Evolutionary conservation across 1,140 invertebrate genomes (phyloP), one percentile per base, ranked within the genome.

Genomic region (Fopius arisanus): DNA sequence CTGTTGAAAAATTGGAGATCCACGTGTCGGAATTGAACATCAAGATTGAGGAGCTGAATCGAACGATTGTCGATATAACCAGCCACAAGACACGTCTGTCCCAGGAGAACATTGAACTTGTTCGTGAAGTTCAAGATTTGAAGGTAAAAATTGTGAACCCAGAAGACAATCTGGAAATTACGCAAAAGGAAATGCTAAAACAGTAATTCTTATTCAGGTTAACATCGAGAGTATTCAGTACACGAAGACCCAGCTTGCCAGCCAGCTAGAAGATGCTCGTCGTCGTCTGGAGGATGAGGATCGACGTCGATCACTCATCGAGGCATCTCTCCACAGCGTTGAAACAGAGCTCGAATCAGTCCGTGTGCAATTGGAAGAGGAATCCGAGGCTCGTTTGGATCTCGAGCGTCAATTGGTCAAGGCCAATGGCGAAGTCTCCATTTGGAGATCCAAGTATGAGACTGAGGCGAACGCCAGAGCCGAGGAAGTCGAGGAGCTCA

Each of bases 281-380:
- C 94, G 97, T 81, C 93, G 95, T 83, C 92, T 97, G 76, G 97
- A 98, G 88, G 96, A 98, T 89, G 97, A 98, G 84, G 97, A 98
- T 83, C 92, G 96, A 84, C 94, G 96, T 87, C 94, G 96, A 81
- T 92, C 94, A 59, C 90, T 96, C 80, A 89, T 98, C 80, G 96
- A 98, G 86, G 93, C 95, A 75, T 93, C 91, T 76, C 90, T 97
- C 73, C 96, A 97, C 90, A 93, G 95, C 88, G 91, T 98, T 81
- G 96, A 98, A 88, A 91, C 95, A 79, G 97, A 98, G 88, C 90
- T 98, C 84, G 96, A 98, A 86, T 96, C 96, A 23, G 92, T 96
- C 69, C 94, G 96, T 79, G 94, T 96, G 67, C 96, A 98, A 89
- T 89, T 98, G 78, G 97, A 98, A 87, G 97, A 98, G 89, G 97